Base-by-base conservation (phyloP, 2,888 invertebrate species). In the Hyposoter didymator region DNA sequence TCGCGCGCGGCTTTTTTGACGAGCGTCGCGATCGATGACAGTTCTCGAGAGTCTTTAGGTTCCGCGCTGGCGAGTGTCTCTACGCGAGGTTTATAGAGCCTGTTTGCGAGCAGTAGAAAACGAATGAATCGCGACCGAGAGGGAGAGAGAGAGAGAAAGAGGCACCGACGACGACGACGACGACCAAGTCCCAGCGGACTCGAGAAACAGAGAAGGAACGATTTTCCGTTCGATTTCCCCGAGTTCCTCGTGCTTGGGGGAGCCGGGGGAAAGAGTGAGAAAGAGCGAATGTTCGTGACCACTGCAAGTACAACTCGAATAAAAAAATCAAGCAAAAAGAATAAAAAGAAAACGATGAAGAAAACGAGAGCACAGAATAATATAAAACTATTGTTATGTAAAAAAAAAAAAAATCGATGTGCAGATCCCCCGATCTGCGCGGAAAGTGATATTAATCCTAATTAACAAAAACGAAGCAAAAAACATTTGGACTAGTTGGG, bases 391-490 rank as follows among this genome's bases (percentile, higher is more conserved):
- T 81, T 81, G 86, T 86, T 86, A 78, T 84, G 70, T 78, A 81
- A 85, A 69, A 67, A 28, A 28, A 28, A 28, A 59, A 59, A 67
- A 69, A 85, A 62, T 82, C 90, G 90, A 83, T 87, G 89, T 87
- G 89, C 45, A 80, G 83, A 64, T 80, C 83, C 83, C 76, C 82
- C 72, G 85, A 85, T 91, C 90, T 89, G 90, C 89, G 90, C 89
- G 86, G 91, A 91, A 93, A 93, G 93, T 93, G 93, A 93, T 94
- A 94, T 93, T 94, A 93, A 93, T 93, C 92, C 92, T 93, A 94
- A 93, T 93, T 88, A 90, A 90, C 70, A 78, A 82, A 79, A 75
- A 59, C 32, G 43, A 52, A 32, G 32, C 0, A 62, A 64, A 62
- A 17, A 62, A n/a, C n/a, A n/a, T n/a, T n/a, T n/a, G n/a, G n/a